A percentile compares a stretch with the other conserved stretches of the same genome.
Evolutionary conservation across 1,140 invertebrate genomes (phyloP).

Genomic region (Brachionus rotundiformis): DNA sequence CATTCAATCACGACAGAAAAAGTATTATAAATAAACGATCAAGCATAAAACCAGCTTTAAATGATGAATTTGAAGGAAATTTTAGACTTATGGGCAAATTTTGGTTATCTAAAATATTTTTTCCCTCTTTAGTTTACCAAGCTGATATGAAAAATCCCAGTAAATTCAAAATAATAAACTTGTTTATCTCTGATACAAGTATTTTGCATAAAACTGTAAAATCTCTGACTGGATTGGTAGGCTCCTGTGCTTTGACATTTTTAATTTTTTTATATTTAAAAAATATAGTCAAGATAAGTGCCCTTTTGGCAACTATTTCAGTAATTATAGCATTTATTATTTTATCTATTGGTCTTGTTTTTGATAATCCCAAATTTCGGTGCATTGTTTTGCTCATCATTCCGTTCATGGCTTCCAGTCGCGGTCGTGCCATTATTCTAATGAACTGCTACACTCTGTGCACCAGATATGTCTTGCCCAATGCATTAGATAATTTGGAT

Average conservation of each 20-base stretch:
- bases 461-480: background rate
- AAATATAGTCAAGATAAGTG: background rate
- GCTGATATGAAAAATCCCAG: background rate
- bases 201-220: background rate
- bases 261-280: background rate
- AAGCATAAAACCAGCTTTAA: background rate
- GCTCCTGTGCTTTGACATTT: background rate
- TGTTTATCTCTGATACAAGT: background rate
- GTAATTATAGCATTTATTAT: background rate
- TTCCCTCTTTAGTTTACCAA: conserved; percentile 29
- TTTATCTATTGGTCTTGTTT: conserved; percentile 13
- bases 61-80: background rate
- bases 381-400: conserved; percentile 27
- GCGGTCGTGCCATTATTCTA: background rate
- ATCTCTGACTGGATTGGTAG: background rate
- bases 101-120: conserved; percentile 10
- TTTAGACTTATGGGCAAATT: conserved; percentile 24
- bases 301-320: background rate
- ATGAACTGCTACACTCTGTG: conserved; percentile 17
- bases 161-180: background rate
- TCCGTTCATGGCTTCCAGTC: background rate
- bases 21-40: background rate
- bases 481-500: conserved; percentile 9
- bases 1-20: background rate
- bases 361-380: conserved; percentile 1